Conservation (phyloP, 2,888 invertebrate species). For the Cephus pulcher region DNA sequence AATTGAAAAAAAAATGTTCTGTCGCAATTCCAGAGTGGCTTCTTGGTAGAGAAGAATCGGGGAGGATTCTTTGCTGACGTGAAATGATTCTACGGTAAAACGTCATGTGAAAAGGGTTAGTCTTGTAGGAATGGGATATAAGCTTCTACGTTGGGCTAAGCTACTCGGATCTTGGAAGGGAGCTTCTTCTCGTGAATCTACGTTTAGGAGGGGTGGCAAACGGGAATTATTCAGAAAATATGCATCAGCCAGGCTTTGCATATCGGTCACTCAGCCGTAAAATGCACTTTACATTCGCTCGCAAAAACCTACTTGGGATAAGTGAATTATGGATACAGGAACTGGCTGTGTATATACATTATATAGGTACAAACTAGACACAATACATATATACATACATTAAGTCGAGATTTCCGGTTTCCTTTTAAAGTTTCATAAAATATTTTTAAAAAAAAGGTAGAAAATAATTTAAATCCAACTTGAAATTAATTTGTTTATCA, state of each 20-base stretch:
- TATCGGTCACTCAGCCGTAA: conserved; percentile 36
- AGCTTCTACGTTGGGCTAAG: conserved; percentile 32
- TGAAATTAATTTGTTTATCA: no score
- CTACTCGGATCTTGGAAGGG: conserved; percentile 35
- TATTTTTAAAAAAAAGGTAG: no score
- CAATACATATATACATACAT: no score
- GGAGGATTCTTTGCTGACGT: not conserved
- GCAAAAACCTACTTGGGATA: conserved; percentile 14
- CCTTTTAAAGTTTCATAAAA: no score
- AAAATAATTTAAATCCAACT: no score
- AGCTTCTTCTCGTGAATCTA: conserved; percentile 3
- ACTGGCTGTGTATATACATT: not conserved
- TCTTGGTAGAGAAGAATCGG: not conserved
- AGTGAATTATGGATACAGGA: conserved; percentile 21
- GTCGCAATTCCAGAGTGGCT: no score
- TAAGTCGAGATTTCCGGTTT: no score
- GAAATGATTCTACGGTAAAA: not conserved
- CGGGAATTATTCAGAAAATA: conserved; percentile 39
- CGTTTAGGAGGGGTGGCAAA: conserved; percentile 7
- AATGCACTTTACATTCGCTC: conserved; percentile 29
- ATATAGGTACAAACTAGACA: no score
- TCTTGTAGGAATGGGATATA: conserved; percentile 17
- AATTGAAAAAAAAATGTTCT: no score
- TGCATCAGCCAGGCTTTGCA: conserved; percentile 35
- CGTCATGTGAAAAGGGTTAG: conserved; percentile 18